phyloP scores from a whole-genome alignment of 1,140 invertebrate genomes.

The Heliothis virescens region DNA sequence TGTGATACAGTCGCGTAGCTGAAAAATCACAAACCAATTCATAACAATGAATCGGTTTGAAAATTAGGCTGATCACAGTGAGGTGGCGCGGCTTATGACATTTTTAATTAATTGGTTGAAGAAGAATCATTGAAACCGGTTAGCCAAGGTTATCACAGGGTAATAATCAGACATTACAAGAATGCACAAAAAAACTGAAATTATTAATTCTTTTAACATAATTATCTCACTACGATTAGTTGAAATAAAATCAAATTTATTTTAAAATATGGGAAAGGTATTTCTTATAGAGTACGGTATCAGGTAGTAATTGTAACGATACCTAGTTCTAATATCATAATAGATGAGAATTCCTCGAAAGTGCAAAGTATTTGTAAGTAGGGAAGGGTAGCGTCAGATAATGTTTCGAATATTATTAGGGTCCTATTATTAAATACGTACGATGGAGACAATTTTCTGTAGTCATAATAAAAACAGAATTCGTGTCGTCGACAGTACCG shows the following conservation, averaged over 20 bases:
- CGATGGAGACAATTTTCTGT: conserved; percentile 45
- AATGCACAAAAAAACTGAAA: conserved; percentile 60
- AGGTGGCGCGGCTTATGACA: background rate
- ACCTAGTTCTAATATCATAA: conserved; percentile 39
- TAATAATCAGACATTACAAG: conserved; percentile 61
- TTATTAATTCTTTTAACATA: conserved; percentile 42
- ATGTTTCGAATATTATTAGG: conserved; percentile 51
- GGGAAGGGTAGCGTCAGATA: conserved; percentile 46
- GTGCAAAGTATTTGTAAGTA: conserved; percentile 61
- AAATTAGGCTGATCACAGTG: background rate
- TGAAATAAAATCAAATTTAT: conserved; percentile 31
- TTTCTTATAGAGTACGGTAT: conserved; percentile 37
- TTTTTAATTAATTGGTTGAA: conserved; percentile 25
- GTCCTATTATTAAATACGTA: conserved; percentile 52
- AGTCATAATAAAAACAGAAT: conserved; percentile 26
- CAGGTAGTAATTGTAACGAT: conserved; percentile 25
- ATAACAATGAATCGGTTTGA: background rate
- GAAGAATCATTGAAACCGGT: conserved; percentile 55
- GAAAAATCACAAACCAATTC: background rate
- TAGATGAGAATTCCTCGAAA: conserved; percentile 48
- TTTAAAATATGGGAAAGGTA: conserved; percentile 21
- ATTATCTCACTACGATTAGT: conserved; percentile 30
- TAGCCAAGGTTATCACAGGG: conserved; percentile 76
- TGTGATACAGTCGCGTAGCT: conserved; percentile 13
- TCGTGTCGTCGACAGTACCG: conserved; percentile 17